phyloP scores from a whole-genome alignment of 2,888 invertebrate species.

The Rosalia funebris region DNA sequence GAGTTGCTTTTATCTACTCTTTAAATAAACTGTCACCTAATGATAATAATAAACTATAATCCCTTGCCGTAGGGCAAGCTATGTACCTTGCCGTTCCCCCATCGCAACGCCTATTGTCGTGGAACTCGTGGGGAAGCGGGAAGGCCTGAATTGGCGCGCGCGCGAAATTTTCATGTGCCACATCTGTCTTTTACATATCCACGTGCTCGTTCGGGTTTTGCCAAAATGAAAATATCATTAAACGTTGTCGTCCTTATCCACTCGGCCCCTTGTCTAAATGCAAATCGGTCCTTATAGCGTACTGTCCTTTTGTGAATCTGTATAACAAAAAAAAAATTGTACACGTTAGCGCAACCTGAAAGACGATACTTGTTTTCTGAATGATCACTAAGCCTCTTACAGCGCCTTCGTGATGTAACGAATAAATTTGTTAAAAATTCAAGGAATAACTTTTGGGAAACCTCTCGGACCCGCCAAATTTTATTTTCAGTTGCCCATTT shows the following conservation, averaged over 20 bases:
- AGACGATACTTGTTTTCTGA: too few relatives aligned
- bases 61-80: too few relatives aligned
- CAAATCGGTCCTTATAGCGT: constrained; percentile 20
- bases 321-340: constrained; percentile 13
- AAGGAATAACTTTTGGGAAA: too few relatives aligned
- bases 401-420: too few relatives aligned
- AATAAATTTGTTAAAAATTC: too few relatives aligned
- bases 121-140: constrained; percentile 3
- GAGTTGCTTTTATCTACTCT: too few relatives aligned
- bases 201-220: constrained; percentile 43
- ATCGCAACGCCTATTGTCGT: constrained; percentile 12
- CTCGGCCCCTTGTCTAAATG: constrained; percentile 20
- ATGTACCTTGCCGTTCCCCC: too few relatives aligned
- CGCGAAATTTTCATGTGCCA: constrained; percentile 44
- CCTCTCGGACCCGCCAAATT: too few relatives aligned
- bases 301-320: not conserved
- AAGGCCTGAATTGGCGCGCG: constrained; percentile 40
- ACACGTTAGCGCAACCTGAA: not conserved
- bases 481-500: too few relatives aligned
- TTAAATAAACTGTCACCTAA: too few relatives aligned
- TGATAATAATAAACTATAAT: too few relatives aligned
- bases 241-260: constrained; percentile 6
- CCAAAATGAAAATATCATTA: constrained; percentile 35
- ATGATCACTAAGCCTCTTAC: too few relatives aligned
- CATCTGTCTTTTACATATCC: constrained; percentile 45